Conservation (phyloP, 2,797 vertebrate genomes). For the Pseudochirops cupreus region DNA sequence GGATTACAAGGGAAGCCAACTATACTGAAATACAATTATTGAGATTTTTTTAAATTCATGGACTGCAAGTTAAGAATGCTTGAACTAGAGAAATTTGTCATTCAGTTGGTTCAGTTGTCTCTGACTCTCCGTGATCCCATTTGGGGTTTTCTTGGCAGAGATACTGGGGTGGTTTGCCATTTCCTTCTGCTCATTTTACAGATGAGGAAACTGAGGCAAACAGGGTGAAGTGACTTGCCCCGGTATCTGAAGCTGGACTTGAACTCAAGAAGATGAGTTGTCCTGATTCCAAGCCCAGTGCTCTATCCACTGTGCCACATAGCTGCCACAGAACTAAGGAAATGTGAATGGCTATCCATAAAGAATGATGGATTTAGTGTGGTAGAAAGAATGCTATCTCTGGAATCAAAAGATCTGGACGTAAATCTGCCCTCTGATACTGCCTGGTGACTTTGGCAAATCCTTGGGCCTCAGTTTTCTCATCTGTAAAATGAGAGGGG, state of each 20-base stretch:
- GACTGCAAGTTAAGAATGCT: background rate
- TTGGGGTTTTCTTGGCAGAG: background rate
- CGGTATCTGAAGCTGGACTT: background rate
- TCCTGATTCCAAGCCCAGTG: background rate
- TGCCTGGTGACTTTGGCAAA: background rate
- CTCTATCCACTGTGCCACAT: background rate
- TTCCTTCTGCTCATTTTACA: background rate
- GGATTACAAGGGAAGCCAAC: background rate
- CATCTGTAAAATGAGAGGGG: background rate
- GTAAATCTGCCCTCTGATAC: background rate
- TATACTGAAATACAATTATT: background rate
- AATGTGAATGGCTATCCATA: background rate
- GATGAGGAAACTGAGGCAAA: background rate
- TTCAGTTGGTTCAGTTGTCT: background rate
- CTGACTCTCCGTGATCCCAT: background rate
- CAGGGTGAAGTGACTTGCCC: background rate
- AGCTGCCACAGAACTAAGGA: background rate
- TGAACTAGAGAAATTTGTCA: background rate
- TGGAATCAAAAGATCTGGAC: background rate
- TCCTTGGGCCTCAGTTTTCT: background rate
- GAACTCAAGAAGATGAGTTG: background rate
- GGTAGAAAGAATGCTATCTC: too few species aligned
- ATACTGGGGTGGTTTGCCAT: background rate
- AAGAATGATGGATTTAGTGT: background rate
- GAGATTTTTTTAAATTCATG: background rate